Percentiles rank a stretch among this genome's conserved stretches.
phyloP scores from a whole-genome alignment of 2,797 vertebrate genomes.

The Hemibagrus guttatus region DNA sequence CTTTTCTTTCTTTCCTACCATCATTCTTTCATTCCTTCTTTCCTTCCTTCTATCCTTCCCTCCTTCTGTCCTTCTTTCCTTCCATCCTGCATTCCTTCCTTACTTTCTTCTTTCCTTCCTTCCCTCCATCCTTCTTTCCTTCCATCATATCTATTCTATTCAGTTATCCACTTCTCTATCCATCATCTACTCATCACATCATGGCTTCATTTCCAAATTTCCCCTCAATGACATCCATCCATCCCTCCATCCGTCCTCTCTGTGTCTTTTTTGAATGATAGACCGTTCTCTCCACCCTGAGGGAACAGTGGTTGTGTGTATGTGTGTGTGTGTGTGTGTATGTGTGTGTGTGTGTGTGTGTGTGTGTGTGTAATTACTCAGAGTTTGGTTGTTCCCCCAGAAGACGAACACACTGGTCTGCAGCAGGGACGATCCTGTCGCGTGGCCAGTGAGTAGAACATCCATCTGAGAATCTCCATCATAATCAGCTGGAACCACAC shows the following conservation, averaged over 20 bases:
- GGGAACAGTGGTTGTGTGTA: not conserved
- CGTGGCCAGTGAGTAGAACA: conserved; percentile 83
- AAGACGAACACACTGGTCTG: conserved; percentile 78
- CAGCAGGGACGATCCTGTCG: conserved; percentile 42
- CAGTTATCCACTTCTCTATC: not conserved
- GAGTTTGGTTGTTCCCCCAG: conserved; percentile 93
- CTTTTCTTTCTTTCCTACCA: too few relatives aligned
- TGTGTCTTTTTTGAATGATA: not conserved
- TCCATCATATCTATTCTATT: not conserved
- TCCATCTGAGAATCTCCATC: conserved; percentile 99
- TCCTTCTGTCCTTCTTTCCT: too few relatives aligned
- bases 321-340: conserved; percentile 2
- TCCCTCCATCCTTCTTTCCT: not conserved
- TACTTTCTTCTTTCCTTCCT: not conserved
- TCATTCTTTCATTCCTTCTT: not conserved
- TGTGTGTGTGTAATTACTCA: conserved; percentile 75
- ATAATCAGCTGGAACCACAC: conserved; percentile 96
- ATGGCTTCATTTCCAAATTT: not conserved
- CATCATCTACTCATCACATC: not conserved
- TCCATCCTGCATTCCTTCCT: not conserved
- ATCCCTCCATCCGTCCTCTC: not conserved
- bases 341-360: conserved; percentile 4
- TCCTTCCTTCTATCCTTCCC: too few relatives aligned
- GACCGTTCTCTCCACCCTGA: not conserved
- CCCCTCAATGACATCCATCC: not conserved